Conservation (phyloP, 2,888 invertebrate species). For the Volucella inanis region DNA sequence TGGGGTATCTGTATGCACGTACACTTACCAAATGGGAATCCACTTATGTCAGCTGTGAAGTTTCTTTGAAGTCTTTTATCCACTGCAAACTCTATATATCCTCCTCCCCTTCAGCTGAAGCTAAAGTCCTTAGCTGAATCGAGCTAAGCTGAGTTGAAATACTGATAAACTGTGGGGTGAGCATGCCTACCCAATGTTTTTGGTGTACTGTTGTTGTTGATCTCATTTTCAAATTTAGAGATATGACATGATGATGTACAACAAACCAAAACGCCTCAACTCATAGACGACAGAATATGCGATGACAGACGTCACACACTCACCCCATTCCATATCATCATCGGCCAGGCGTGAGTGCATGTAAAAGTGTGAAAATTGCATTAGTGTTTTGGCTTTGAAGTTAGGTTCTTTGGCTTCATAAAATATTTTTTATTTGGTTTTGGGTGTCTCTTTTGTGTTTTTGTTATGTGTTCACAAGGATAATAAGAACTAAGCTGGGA, state of each 20-base stretch:
- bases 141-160: background rate
- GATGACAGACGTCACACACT: background rate
- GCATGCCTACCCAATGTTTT: background rate
- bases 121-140: background rate
- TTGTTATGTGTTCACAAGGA: conserved; percentile 34
- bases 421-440: conserved; percentile 11
- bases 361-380: conserved; percentile 73
- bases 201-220: conserved; percentile 64
- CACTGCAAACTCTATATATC: conserved; percentile 56
- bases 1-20: background rate
- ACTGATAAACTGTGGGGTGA: background rate
- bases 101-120: background rate
- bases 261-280: conserved; percentile 58
- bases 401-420: conserved; percentile 24
- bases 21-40: conserved; percentile 74
- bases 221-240: conserved; percentile 73
- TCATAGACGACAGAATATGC: background rate
- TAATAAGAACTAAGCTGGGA: conserved; percentile 21
- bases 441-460: conserved; percentile 16
- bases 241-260: conserved; percentile 70
- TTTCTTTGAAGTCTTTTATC: conserved; percentile 75
- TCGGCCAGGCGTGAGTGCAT: conserved; percentile 46
- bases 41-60: conserved; percentile 75
- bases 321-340: background rate
- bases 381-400: conserved; percentile 68